A percentile compares a stretch with the other conserved stretches of the same genome.
Evolutionary conservation across 1,140 invertebrate genomes (phyloP).

Genomic region (Drosophila athabasca): DNA sequence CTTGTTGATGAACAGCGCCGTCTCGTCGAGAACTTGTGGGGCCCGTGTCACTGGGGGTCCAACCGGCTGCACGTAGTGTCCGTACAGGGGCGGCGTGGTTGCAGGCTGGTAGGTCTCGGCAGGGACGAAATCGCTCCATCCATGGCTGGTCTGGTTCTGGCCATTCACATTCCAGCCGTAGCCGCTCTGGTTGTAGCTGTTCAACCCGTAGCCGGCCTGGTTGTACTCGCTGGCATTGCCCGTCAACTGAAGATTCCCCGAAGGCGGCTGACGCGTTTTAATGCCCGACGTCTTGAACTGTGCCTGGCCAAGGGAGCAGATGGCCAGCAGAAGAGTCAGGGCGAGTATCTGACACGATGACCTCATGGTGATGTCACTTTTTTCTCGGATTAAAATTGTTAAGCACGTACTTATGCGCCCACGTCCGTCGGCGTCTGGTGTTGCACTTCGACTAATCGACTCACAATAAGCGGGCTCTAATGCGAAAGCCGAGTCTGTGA

Average conservation of each 20-base stretch:
- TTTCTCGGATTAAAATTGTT: slow-evolving; percentile 7
- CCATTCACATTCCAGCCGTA: slow-evolving; percentile 17
- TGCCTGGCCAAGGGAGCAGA: slow-evolving; percentile 33
- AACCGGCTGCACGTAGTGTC: slow-evolving; percentile 57
- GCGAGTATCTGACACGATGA: slow-evolving; percentile 39
- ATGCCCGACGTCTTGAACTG: slow-evolving; percentile 79
- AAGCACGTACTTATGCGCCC: slow-evolving; percentile 8
- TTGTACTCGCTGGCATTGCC: slow-evolving; percentile 42
- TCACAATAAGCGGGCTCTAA: slow-evolving; percentile 20
- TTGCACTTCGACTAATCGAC: slow-evolving; percentile 69
- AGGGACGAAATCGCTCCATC: slow-evolving; percentile 51
- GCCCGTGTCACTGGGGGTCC: slow-evolving; percentile 19
- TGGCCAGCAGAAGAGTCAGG: slow-evolving; percentile 28
- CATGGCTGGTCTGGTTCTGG: slow-evolving; percentile 34
- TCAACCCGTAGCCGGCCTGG: slow-evolving; percentile 25
- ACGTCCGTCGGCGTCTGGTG: slow-evolving; percentile 54
- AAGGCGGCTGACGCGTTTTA: slow-evolving; percentile 66
- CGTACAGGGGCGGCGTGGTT: slow-evolving; percentile 28
- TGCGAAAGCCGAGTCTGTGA: slow-evolving; percentile 27
- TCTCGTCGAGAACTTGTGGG: slow-evolving; percentile 62
- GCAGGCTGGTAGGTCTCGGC: slow-evolving; percentile 63
- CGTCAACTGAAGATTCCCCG: slow-evolving; percentile 58
- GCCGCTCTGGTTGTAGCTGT: slow-evolving; percentile 25
- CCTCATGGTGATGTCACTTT: slow-evolving; percentile 56
- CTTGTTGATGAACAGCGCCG: slow-evolving; percentile 76